Evolutionary conservation across 2,113 vertebrate species (phyloP).

Genomic region (Etheostoma spectabile): DNA sequence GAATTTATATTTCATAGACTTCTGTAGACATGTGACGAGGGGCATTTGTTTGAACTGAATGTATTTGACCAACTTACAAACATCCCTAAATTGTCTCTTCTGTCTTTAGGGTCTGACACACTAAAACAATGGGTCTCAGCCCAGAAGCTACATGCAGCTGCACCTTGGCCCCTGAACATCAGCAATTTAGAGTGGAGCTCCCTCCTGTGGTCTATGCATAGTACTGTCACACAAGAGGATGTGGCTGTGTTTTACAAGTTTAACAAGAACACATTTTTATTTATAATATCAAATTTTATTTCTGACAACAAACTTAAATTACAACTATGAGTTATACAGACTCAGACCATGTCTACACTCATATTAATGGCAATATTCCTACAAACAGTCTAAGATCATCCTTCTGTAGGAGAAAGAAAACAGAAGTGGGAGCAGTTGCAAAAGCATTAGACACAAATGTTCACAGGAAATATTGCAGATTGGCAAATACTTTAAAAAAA

Average conservation of each 20-base stretch:
- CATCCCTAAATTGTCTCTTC: background rate
- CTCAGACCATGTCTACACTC: background rate
- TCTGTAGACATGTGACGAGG: background rate
- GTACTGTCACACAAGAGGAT: background rate
- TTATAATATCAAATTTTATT: background rate
- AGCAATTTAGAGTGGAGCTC: conserved; percentile 5
- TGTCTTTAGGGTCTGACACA: background rate
- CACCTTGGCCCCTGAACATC: background rate
- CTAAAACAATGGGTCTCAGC: background rate
- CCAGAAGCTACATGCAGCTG: background rate
- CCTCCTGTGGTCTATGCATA: conserved; percentile 24
- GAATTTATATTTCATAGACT: background rate
- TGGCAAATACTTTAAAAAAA: no score
- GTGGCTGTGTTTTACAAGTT: background rate
- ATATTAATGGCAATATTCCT: background rate
- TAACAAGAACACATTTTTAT: background rate
- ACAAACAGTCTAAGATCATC: background rate
- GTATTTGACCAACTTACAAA: conserved; percentile 1
- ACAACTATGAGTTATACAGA: background rate
- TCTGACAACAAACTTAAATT: background rate
- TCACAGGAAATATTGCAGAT: background rate
- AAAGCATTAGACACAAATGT: no score
- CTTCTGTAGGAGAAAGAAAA: background rate
- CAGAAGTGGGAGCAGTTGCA: no score
- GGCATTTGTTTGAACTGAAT: background rate